Evolutionary conservation across 2,888 invertebrate species (phyloP), one percentile per base, ranked within the genome.

Genomic region (Seira musarum): DNA sequence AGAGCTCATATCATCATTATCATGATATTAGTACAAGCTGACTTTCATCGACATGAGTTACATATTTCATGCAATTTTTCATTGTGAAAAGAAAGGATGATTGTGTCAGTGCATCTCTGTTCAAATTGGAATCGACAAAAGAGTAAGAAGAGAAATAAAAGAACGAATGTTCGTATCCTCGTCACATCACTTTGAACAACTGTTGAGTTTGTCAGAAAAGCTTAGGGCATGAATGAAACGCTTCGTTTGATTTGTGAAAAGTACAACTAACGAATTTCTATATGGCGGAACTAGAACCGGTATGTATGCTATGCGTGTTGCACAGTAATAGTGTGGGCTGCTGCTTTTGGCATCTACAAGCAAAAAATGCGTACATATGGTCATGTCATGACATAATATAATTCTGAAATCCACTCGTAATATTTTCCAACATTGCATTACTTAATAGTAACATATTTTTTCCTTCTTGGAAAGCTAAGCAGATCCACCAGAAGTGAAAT

Each of bases 191-290:
- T 49, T 49, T 49, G 68, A 66, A 81, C 75, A 75, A 71, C 80
- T 67, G 75, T 76, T 72, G 73, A 78, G 78, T 72, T 70, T 78
- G 66, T 78, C 71, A 71, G 67, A 53, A 46, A 67, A 65, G 19
- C 49, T 64, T 64, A 8, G 30, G 57, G 73, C 73, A 73, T 73
- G 73, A 77, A 77, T 49, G 49, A 49, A 71, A 17, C 74, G 77
- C 63, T 65, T 77, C 63, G 76, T 76, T 76, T 76, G 64, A 76
- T 70, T 66, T 61, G 63, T 46, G 61, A 40, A 63, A 75, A 46
- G 63, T 40, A 69, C 24, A 25, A 49, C 68, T 63, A 68, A 25
- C 10, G 2, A 63, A 68, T 67, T 35, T 65, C 17, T 30, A 53
- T 53, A 53, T 53, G 15, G 15, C 17, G 19, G 49, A 49, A 49